Evolutionary conservation across 2,888 invertebrate genomes (phyloP).

Genomic region (Rotaria macrura): DNA sequence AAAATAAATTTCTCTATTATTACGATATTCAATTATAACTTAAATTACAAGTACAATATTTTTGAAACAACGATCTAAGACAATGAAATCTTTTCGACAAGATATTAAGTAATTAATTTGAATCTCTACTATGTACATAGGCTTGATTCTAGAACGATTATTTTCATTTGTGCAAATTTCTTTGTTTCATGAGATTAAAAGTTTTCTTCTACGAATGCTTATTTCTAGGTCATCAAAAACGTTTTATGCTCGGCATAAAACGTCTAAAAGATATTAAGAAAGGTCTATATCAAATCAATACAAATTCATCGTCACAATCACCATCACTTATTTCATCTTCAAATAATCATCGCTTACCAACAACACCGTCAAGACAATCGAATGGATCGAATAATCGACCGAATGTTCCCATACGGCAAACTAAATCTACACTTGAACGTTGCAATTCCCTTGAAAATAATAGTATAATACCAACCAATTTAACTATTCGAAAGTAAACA

Average conservation of each 20-base stretch:
- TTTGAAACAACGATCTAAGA: too few species aligned
- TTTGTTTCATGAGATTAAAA: too few species aligned
- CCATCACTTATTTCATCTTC: not conserved
- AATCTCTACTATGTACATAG: too few species aligned
- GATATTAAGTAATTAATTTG: too few species aligned
- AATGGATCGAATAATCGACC: not conserved
- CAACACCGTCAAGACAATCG: not conserved
- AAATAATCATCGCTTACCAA: not conserved
- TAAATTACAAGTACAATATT: too few species aligned
- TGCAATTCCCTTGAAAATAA: conserved; percentile 13
- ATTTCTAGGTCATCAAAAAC: conserved; percentile 88
- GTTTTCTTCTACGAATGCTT: not conserved
- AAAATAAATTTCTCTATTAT: too few species aligned
- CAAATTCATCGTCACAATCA: not conserved
- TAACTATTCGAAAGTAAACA: not conserved
- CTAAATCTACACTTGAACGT: not conserved
- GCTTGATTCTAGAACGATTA: too few species aligned
- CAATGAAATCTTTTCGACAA: too few species aligned
- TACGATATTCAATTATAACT: too few species aligned
- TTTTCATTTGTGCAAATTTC: too few species aligned
- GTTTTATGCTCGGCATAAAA: conserved; percentile 88
- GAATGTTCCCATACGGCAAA: not conserved
- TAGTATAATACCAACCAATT: not conserved
- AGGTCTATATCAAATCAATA: not conserved
- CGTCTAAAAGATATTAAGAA: conserved; percentile 69